Base-by-base conservation (phyloP, 2,113 vertebrate species). In the Lota lota region DNA sequence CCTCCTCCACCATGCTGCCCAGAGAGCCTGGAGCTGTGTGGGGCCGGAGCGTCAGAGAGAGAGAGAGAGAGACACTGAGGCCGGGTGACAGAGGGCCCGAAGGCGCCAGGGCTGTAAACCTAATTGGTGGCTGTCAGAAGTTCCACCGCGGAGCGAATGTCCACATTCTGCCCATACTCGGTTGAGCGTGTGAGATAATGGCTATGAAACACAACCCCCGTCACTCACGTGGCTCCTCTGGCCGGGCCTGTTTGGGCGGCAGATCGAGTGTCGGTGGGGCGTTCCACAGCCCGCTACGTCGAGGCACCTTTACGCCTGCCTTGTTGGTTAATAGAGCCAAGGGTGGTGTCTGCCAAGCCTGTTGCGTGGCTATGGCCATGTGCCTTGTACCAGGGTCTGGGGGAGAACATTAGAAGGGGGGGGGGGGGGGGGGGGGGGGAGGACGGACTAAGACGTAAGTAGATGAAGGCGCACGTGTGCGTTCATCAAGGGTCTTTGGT, bases 11-110 rank as follows among this genome's bases (percentile, higher is more conserved):
- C 8, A 47, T 5, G 28, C 28, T 33, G 28, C 82, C 84, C 73
- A 73, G 79, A 86, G 12, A 14, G 82, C 64, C 73, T 72, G 81
- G 70, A 87, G 83, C 82, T 84, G 84, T 84, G 82, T 85, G 81
- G 83, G 82, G 75, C 88, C 71, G 70, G 18, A 79, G 85, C 85
- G 87, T 89, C 86, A 90, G 83, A 86, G 72, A 72, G 83, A 85
- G 78, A 83, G 63, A 61, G 80, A 15, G 82, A 11, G 40, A 47
- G 40, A 47, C 40, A 47, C 40, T 47, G 40, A 47, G 82, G 88
- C 79, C 67, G 63, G 74, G 68, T 79, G 74, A 89, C 83, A 72
- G 22, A 57, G 40, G 50, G 77, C 81, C 86, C 86, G 5, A 87
- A 84, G 89, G 89, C 82, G 61, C 74, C 85, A 74, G 51, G 69